Base-by-base conservation (phyloP, 2,113 vertebrate genomes). In the Forbesichthys agassizii region DNA sequence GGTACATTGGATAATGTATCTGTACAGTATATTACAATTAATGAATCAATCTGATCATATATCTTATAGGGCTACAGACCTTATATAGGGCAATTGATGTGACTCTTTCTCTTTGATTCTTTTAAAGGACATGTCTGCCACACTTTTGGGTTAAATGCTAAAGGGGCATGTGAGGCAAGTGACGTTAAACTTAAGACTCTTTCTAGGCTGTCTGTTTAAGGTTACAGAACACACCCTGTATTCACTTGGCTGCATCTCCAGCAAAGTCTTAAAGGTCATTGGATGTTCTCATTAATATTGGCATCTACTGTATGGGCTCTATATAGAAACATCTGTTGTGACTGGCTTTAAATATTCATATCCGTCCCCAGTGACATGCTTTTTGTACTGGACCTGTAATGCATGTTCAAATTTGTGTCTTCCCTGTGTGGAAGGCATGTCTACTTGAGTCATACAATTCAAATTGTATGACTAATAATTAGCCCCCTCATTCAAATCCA, bases 361-460 rank as follows among this genome's bases (percentile, higher is more conserved):
- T 52, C 10, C 48, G 62, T 49, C 52, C 64, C 58, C 53, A 74
- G 60, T 58, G 52, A 13, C 61, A 76, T 48, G 57, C 79, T 63
- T 59, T 71, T 71, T 80, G 74, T 75, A 76, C 74, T 78, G 13
- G 13, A 12, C 16, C 49, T 36, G 57, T 86, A 79, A 84, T 84
- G 74, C 71, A 84, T 72, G 76, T 88, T 82, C 77, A 69, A 84
- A 84, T 76, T 68, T 7, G 65, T 81, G 75, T 85, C 76, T 64
- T 79, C 64, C 67, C 53, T 78, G 79, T 84, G 74, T 27, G 27
- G 2, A 27, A 27, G 27, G 27, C 27, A 27, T 42, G 36, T 42
- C 36, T 42, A 42, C 36, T 42, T 42, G 36, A 42, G 36, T 69
- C 62, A 80, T 42, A 4, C 7, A 42, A 42, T 5, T 42, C 36